These are phyloP conservation scores for Clarias gariepinus DNA, from an alignment of 2,113 vertebrate species.

Conservation along the genomic window DNA sequence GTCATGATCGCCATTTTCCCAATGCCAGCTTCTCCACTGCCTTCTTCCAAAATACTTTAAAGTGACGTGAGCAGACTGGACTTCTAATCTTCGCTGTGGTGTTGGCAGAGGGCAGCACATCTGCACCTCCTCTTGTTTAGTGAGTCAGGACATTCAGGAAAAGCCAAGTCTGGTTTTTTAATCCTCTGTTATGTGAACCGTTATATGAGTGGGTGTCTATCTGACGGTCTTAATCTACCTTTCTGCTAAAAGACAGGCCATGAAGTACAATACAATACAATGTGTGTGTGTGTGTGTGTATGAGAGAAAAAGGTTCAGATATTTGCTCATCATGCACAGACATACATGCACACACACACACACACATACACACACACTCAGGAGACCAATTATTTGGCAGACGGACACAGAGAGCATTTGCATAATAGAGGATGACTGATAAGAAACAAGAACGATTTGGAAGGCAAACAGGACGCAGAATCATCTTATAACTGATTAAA, in stretches of 20 bases:
- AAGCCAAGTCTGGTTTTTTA: not conserved
- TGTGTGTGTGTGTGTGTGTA: not conserved
- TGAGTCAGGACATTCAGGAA: not conserved
- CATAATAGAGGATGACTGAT: constrained; percentile 50
- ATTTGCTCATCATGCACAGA: not conserved
- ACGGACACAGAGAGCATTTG: constrained; percentile 35
- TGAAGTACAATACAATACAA: not conserved
- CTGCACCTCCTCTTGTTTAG: constrained; percentile 14
- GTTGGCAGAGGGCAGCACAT: constrained; percentile 15
- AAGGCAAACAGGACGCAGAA: constrained; percentile 8
- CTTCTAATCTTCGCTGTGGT: not conserved
- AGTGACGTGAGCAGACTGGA: not conserved
- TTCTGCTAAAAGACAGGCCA: not conserved
- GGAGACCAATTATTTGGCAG: constrained; percentile 33
- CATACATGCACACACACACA: not conserved
- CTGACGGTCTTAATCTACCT: not conserved
- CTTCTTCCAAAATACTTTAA: not conserved
- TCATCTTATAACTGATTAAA: constrained; percentile 22
- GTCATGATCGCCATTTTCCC: constrained; percentile 42
- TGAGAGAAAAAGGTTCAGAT: not conserved
- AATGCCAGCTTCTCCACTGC: not conserved
- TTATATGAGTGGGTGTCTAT: not conserved
- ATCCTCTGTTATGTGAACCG: not conserved
- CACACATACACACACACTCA: not conserved
- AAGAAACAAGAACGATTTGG: constrained; percentile 20